Evolutionary conservation across 1,140 invertebrate species (phyloP).

Genomic region (Macrosteles quadrilineatus): DNA sequence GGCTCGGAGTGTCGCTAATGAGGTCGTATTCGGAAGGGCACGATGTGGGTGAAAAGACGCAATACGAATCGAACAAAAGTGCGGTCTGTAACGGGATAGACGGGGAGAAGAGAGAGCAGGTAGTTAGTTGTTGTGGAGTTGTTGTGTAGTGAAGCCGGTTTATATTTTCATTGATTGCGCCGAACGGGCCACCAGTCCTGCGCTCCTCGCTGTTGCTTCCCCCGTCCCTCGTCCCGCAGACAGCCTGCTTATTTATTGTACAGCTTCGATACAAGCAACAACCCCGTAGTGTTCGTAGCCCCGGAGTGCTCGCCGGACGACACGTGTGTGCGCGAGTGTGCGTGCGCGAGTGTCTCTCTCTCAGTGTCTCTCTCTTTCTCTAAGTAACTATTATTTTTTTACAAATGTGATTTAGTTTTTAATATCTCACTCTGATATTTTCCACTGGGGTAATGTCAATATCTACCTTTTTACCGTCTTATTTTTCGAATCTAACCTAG

Average conservation of each 20-base stretch:
- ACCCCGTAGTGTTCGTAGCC: constrained; percentile 26
- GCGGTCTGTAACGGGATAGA: neutral
- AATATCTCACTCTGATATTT: neutral
- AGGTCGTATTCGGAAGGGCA: neutral
- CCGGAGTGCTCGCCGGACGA: constrained; percentile 26
- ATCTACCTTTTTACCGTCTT: too few species aligned
- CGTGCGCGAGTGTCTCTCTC: neutral
- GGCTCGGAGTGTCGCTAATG: neutral
- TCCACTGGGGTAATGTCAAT: neutral
- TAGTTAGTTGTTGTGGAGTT: constrained; percentile 33
- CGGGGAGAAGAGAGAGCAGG: constrained; percentile 2
- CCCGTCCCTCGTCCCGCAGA: constrained; percentile 4
- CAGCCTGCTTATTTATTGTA: constrained; percentile 41
- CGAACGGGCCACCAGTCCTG: constrained; percentile 28
- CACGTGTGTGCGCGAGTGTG: constrained; percentile 16
- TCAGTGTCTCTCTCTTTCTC: neutral
- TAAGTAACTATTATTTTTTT: neutral
- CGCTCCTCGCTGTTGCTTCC: constrained; percentile 34
- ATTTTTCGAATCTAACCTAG: too few species aligned
- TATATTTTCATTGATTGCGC: constrained; percentile 45
- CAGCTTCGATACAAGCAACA: constrained; percentile 38
- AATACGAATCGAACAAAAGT: constrained; percentile 1
- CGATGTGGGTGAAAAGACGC: neutral
- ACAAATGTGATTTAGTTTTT: neutral
- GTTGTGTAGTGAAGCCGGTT: constrained; percentile 40